Evolutionary conservation across 2,888 invertebrate genomes (phyloP), one percentile per base, ranked within the genome.

Genomic region (Morpho helenor): DNA sequence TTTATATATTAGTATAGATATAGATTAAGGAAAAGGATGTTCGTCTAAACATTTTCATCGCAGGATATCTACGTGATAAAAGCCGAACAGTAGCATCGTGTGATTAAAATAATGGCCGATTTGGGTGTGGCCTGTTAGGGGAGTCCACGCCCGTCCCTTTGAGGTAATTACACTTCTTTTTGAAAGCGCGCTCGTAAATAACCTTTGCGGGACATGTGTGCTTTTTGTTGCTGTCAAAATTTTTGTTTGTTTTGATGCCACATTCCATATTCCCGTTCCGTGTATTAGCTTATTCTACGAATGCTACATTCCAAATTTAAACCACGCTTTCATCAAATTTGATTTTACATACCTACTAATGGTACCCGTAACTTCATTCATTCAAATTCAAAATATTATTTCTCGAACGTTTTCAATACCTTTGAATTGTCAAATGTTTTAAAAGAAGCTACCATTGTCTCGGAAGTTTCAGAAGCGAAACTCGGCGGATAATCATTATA

Each of bases 61-160:
- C 49, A 58, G 22, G 46, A 49, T 49, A 56, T 57, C 47, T 60
- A 79, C 79, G 81, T 84, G 82, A 84, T 84, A 82, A 79, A 80
- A 47, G 46, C 52, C 45, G 79, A 79, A 77, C 80, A 78, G 79
- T 60, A 55, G 52, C 47, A 22, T 8, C 46, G 73, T 72, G 84
- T 84, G 87, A 87, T 87, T 87, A 87, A 87, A 86, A 84, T 86
- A 84, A 86, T 71, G 84, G 81, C 77, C 84, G 83, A 84, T 85
- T 85, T 84, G 80, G 85, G 84, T 74, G 84, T 79, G 83, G 83
- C 77, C 70, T 66, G 67, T 73, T 68, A 56, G 57, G 57, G 64
- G 64, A 52, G 61, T 53, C 61, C 54, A 48, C 60, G 72, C 72
- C 69, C 72, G 75, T 67, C 67, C 64, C 69, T 67, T 66, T 59